A percentile compares a stretch with the other conserved stretches of the same genome.
Evolutionary conservation across 2,888 invertebrate species (phyloP).

Genomic region (Hyalella azteca): DNA sequence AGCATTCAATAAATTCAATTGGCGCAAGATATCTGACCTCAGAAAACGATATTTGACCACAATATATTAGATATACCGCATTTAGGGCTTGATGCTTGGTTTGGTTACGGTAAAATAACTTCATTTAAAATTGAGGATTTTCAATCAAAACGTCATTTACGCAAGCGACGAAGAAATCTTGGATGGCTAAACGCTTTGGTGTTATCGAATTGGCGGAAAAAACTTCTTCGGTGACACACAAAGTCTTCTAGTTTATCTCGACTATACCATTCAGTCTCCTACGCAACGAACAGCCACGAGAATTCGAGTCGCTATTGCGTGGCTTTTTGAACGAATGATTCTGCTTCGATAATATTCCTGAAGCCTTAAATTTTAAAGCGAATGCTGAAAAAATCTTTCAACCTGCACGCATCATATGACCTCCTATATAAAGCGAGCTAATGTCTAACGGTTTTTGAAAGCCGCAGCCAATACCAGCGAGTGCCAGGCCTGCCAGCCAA

Average conservation of each 20-base stretch:
- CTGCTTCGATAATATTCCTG: constrained; percentile 30
- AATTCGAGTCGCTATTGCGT: constrained; percentile 6
- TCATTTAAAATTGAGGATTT: no score
- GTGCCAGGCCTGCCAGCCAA: constrained; percentile 49
- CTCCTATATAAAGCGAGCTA: constrained; percentile 32
- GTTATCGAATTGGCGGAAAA: no score
- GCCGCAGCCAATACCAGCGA: constrained; percentile 49
- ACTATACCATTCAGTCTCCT: background rate
- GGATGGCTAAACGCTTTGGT: no score
- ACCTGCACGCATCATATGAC: constrained; percentile 25
- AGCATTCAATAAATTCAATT: no score
- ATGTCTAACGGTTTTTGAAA: constrained; percentile 32
- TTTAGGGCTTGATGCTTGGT: no score
- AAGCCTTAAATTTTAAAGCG: constrained; percentile 6
- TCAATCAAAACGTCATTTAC: no score
- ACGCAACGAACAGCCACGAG: background rate
- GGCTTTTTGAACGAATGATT: constrained; percentile 35
- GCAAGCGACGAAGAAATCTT: no score
- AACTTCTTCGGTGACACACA: no score
- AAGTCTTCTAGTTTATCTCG: background rate
- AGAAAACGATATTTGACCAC: no score
- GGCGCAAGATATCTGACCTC: no score
- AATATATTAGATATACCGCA: no score
- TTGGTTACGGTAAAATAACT: no score
- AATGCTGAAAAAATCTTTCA: constrained; percentile 13